Evolutionary conservation across 2,113 vertebrate species (phyloP).

Genomic region (Pipa parva): DNA sequence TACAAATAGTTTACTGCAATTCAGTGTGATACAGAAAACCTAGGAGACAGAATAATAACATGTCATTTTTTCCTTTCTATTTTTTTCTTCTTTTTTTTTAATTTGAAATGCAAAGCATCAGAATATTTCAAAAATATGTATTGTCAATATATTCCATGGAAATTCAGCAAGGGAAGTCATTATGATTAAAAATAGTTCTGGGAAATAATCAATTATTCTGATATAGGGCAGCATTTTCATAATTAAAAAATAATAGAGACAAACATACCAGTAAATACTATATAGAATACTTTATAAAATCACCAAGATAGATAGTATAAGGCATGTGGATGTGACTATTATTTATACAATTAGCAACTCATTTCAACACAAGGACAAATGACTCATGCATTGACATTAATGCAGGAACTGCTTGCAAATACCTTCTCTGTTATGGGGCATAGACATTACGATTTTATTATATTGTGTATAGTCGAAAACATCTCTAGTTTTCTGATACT

Average conservation of each 20-base stretch:
- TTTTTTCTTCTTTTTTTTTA: no score
- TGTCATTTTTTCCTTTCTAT: no score
- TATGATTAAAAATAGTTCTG: not conserved
- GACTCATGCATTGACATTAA: no score
- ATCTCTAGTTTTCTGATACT: no score
- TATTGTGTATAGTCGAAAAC: no score
- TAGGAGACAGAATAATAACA: not conserved
- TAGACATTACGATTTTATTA: no score
- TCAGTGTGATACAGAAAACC: not conserved
- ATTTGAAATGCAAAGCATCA: not conserved
- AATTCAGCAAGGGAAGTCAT: not conserved
- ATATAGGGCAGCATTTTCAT: no score
- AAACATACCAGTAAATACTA: not conserved
- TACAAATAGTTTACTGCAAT: slow-evolving; percentile 15
- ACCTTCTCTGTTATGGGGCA: no score
- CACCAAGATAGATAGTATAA: not conserved
- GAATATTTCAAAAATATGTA: not conserved
- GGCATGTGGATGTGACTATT: no score
- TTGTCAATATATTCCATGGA: not conserved
- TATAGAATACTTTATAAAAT: not conserved
- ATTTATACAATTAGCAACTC: no score
- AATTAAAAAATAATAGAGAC: not conserved
- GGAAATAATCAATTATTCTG: not conserved
- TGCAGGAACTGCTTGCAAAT: no score
- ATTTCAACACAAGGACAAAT: no score